Evolutionary conservation across 23 tunicate species (phyloP).

Genomic region (Botrylloides violaceus): DNA sequence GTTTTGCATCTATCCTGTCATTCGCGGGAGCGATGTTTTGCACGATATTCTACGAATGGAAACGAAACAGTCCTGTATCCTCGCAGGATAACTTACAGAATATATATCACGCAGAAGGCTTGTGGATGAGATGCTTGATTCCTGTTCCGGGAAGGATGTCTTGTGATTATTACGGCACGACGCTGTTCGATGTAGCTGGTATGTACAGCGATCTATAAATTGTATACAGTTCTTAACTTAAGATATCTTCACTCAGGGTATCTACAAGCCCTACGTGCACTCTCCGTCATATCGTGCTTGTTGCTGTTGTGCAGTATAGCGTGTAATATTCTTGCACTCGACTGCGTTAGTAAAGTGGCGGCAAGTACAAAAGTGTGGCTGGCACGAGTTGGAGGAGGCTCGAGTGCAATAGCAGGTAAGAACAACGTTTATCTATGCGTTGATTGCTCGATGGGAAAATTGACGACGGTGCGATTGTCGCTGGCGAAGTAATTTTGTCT

Average conservation of each 20-base stretch:
- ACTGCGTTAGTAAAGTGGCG: conserved; percentile 3
- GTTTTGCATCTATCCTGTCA: conserved; percentile 22
- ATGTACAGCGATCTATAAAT: too few relatives aligned
- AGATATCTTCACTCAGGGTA: conserved; percentile 8
- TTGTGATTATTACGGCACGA: conserved; percentile 59
- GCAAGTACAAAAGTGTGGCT: not conserved
- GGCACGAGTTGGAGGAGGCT: conserved; percentile 12
- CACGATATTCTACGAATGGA: conserved; percentile 63
- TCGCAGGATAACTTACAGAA: conserved; percentile 42
- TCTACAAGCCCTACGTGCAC: conserved; percentile 23
- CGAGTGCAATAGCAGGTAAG: conserved; percentile 1
- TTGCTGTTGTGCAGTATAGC: not conserved
- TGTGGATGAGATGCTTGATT: conserved; percentile 75
- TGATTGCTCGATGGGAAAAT: too few relatives aligned
- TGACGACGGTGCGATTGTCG: too few relatives aligned
- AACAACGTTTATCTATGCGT: not conserved
- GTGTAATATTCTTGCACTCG: not conserved
- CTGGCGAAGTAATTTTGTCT: too few relatives aligned
- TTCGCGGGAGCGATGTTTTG: conserved; percentile 46
- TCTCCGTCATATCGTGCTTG: not conserved
- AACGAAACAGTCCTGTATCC: conserved; percentile 46
- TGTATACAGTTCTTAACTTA: too few relatives aligned
- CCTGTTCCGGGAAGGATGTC: conserved; percentile 44
- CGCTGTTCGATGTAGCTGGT: conserved; percentile 43
- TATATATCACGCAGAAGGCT: conserved; percentile 45